Conservation (phyloP, 2,113 vertebrate genomes). For the Rhinolophus sinicus region DNA sequence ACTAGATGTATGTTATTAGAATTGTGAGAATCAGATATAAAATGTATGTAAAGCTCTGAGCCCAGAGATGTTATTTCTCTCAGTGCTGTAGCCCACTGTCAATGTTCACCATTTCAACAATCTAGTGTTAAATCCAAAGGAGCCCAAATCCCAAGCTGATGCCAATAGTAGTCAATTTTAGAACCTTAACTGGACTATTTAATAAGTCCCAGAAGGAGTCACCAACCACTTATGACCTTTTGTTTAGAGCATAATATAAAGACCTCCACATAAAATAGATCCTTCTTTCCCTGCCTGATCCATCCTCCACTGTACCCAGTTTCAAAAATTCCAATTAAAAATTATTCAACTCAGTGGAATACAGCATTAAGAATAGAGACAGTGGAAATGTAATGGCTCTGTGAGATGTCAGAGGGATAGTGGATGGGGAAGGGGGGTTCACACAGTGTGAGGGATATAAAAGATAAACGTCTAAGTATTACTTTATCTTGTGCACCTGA, state of each 20-base stretch:
- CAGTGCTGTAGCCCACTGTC: neutral
- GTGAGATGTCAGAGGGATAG: too few relatives aligned
- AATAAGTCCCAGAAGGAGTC: neutral
- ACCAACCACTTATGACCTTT: neutral
- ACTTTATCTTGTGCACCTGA: too few relatives aligned
- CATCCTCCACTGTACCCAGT: neutral
- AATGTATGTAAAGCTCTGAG: neutral
- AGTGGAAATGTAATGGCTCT: too few relatives aligned
- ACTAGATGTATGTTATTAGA: neutral
- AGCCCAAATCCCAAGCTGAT: neutral
- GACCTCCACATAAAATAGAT: neutral
- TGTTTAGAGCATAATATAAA: neutral
- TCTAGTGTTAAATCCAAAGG: neutral
- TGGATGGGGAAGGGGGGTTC: too few relatives aligned
- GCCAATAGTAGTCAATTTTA: neutral
- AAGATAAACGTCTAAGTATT: too few relatives aligned
- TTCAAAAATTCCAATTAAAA: constrained; percentile 32
- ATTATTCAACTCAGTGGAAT: neutral
- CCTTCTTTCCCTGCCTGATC: neutral
- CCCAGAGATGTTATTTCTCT: neutral
- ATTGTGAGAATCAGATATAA: neutral
- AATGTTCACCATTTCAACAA: neutral
- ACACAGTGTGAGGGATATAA: too few relatives aligned
- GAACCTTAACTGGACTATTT: neutral
- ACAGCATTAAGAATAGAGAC: too few relatives aligned